Base-by-base conservation (phyloP, 2,888 invertebrate genomes). In the Flexamia atlantica region DNA sequence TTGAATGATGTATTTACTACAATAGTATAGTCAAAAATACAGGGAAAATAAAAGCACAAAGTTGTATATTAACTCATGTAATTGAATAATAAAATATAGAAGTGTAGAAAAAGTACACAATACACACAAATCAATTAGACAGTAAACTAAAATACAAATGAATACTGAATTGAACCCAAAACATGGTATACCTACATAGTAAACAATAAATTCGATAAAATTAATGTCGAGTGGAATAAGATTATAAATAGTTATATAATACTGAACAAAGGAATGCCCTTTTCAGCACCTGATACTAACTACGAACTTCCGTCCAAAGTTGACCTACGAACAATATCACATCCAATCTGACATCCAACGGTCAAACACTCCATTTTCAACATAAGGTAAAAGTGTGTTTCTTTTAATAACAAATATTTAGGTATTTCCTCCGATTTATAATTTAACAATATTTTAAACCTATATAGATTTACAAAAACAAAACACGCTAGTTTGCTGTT, bases 31-130 rank as follows among this genome's bases (percentile, higher is more conserved):
- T n/a, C n/a, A n/a, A n/a, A 46, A 46, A 46, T 14, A 64, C 12
- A 64, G 64, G 64, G 28, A 17, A 12, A 64, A 28, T 25, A 12
- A 64, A 64, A 64, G 28, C 28, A 28, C 30, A 17, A 2, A 14
- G 2, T 4, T 28, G 30, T 64, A 28, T 36, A 72, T 40, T 42
- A 72, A 72, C 72, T 72, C 72, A 72, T 72, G 30, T 72, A 72
- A 72, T 72, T 72, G 72, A 40, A 72, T 72, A 10, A 72, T 40
- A 40, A 72, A 72, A 72, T 40, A 40, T 40, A 72, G 72, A 72
- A 72, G 72, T 72, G 72, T 72, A 72, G 72, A 72, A 72, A 72
- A 72, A 72, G n/a, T 40, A 40, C 36, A 40, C 36, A 72, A 72
- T 20, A 72, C 68, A 68, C 36, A 72, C 40, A 72, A 72, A 72